Conservation (phyloP, 2,797 vertebrate genomes). For the Pteropus rufus region DNA sequence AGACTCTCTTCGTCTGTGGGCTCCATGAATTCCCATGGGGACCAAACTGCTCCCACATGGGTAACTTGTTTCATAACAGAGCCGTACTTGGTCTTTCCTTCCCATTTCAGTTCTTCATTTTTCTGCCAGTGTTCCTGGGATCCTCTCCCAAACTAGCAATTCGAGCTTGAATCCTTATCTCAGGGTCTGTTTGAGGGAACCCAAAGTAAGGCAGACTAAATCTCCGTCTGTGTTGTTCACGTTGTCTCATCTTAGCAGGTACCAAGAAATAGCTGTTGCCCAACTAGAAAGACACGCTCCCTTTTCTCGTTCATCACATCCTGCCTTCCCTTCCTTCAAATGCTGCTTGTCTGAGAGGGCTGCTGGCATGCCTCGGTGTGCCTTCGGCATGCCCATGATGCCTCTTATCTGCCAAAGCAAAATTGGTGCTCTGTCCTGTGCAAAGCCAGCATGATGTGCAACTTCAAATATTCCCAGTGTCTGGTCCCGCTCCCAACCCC, state of each 20-base stretch:
- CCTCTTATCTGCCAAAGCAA: neutral
- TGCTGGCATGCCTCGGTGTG: neutral
- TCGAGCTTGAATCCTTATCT: neutral
- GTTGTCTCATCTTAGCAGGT: neutral
- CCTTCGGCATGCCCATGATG: neutral
- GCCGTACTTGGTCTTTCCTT: neutral
- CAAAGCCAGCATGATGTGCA: neutral
- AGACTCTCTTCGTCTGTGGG: neutral
- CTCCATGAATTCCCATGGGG: neutral
- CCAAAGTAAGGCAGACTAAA: neutral
- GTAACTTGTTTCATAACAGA: neutral
- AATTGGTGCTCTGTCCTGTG: accelerated
- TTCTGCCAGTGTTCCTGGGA: neutral
- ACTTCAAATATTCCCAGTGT: neutral
- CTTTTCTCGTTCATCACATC: neutral
- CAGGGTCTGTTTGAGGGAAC: neutral
- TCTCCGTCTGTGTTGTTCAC: neutral
- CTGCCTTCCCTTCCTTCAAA: neutral
- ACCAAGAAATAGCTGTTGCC: neutral
- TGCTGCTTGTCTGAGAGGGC: neutral
- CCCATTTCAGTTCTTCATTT: neutral
- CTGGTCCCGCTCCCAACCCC: no score
- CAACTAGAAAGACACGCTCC: neutral
- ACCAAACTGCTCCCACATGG: neutral
- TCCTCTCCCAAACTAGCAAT: neutral